Base-by-base conservation (phyloP, 2,888 invertebrate genomes). In the Vesta saturnalis region DNA sequence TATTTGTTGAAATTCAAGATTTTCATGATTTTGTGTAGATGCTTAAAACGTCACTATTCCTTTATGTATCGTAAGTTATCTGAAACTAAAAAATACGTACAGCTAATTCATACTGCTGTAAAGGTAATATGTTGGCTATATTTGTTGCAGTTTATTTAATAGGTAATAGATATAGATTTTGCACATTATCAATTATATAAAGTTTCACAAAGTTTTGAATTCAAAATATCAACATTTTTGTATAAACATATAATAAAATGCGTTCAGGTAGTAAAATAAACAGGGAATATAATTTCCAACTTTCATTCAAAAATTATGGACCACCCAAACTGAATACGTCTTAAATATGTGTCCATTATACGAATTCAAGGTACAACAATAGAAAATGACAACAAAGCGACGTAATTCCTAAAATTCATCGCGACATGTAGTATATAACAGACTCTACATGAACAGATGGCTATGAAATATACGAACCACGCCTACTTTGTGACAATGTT, bases 381-480 rank as follows among this genome's bases (percentile, higher is more conserved):
- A 59, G 69, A 22, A 57, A 58, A 54, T 65, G 59, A 64, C 69
- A 69, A 69, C 69, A 69, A 69, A 69, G 69, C 43, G 61, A 64
- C 61, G 64, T 64, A 64, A 69, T 65, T 69, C 54, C 65, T 65
- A 61, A 69, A 69, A 65, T 65, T 60, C 58, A 69, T 62, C 64
- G 60, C 64, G 58, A 61, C 64, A 39, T 60, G 58, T n/a, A n/a
- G n/a, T 63, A 63, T 55, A 68, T 46, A 69, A 65, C 69, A 65
- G 54, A 47, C 59, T 54, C 18, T 67, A 64, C 63, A 58, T 43
- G 69, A 69, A 71, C 73, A 73, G 73, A 71, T 73, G 73, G 71
- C 70, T 66, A 47, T 72, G 70, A 73, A 71, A 72, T 72, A 72
- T 73, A 64, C 65, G 62, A 58, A 57, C 70, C 70, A 70, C 73